phyloP scores from a whole-genome alignment of 2,888 invertebrate species.

The Amphipoea oculea region DNA sequence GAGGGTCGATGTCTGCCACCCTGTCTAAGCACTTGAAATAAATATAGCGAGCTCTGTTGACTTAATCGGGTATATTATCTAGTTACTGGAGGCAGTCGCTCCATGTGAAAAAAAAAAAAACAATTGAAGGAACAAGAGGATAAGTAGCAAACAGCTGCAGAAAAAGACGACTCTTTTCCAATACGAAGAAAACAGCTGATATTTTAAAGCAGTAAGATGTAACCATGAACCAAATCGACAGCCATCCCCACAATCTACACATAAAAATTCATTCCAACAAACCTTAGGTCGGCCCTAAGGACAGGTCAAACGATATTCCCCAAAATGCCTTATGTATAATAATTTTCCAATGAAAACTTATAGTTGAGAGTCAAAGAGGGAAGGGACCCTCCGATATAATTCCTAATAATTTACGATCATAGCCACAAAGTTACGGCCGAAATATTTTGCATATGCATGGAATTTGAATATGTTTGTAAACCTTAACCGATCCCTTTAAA shows the following conservation, averaged over 20 bases:
- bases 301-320: slow-evolving; percentile 28
- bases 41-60: not conserved
- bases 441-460: slow-evolving; percentile 66
- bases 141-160: not conserved
- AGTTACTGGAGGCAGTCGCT: no score
- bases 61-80: no score
- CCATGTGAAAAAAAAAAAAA: not conserved
- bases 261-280: slow-evolving; percentile 21
- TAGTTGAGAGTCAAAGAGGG: slow-evolving; percentile 43
- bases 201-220: not conserved
- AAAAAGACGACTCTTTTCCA: not conserved
- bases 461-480: slow-evolving; percentile 65
- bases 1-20: no score
- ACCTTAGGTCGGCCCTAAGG: not conserved
- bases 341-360: slow-evolving; percentile 56
- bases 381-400: slow-evolving; percentile 43
- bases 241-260: not conserved
- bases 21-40: not conserved
- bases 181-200: not conserved
- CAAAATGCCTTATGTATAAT: slow-evolving; percentile 52
- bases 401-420: slow-evolving; percentile 60
- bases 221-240: not conserved
- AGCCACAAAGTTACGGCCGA: slow-evolving; percentile 51
- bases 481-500: slow-evolving; percentile 54
- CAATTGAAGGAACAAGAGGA: not conserved